These are phyloP conservation scores for Drosophila paulistorum DNA, from an alignment of 1,140 invertebrate genomes.

Conservation along the genomic window DNA sequence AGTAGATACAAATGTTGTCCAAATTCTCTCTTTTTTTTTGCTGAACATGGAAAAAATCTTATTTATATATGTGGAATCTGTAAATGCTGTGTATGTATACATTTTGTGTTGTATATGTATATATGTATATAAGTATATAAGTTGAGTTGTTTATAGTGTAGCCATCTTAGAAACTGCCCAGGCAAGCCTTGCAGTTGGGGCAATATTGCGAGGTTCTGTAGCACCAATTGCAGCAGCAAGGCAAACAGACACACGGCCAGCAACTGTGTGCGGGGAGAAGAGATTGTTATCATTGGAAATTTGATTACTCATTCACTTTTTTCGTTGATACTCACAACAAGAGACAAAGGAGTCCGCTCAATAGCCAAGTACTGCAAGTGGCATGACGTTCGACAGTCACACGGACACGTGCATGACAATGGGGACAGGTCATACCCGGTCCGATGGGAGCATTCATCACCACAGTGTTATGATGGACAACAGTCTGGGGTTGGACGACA, in stretches of 20 bases:
- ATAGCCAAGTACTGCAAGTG: conserved; percentile 47
- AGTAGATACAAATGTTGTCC: background rate
- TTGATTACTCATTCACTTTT: conserved; percentile 16
- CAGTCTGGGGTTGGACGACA: conserved; percentile 4
- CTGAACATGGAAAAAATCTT: background rate
- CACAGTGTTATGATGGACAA: conserved; percentile 25
- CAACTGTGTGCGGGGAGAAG: conserved; percentile 43
- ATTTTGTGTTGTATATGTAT: background rate
- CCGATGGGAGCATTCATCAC: conserved; percentile 24
- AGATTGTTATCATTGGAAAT: conserved; percentile 3
- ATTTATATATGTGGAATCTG: background rate
- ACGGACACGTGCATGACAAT: conserved; percentile 43
- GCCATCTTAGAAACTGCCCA: conserved; percentile 83
- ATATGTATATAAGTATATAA: background rate
- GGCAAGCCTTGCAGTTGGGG: conserved; percentile 85
- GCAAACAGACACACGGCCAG: conserved; percentile 86
- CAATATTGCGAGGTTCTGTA: conserved; percentile 87
- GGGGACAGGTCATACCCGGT: conserved; percentile 50
- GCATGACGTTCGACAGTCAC: conserved; percentile 48
- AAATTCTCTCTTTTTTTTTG: background rate
- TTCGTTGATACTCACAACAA: conserved; percentile 44
- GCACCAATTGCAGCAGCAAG: conserved; percentile 87
- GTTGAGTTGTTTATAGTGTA: background rate
- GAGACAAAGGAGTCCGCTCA: conserved; percentile 46
- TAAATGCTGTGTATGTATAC: background rate